Evolutionary conservation across 2,888 invertebrate species (phyloP).

Genomic region (Selenia dentaria): DNA sequence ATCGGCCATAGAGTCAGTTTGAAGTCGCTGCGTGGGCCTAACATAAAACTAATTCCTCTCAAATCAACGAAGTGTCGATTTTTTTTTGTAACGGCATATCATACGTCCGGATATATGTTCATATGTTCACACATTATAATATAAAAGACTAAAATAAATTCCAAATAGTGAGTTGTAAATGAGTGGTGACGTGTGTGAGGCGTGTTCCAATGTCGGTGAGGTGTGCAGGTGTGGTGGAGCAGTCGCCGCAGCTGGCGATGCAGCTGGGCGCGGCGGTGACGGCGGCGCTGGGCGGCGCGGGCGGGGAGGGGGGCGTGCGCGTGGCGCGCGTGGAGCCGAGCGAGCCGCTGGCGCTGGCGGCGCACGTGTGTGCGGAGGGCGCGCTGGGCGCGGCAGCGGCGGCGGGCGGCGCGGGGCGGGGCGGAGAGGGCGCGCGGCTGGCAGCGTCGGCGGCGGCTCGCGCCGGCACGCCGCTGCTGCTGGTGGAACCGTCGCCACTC

Average conservation of each 20-base stretch:
- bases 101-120: no score
- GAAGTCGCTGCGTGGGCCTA: no score
- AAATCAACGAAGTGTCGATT: no score
- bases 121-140: no score
- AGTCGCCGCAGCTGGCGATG: constrained; percentile 40
- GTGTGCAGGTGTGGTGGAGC: constrained; percentile 55
- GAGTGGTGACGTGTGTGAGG: no score
- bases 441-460: constrained; percentile 59
- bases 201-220: no score
- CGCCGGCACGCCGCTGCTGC: constrained; percentile 56
- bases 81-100: no score
- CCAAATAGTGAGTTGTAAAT: no score
- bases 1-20: no score
- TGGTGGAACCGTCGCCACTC: constrained; percentile 45
- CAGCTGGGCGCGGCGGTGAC: constrained; percentile 46
- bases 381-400: constrained; percentile 22
- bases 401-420: constrained; percentile 42
- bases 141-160: no score
- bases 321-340: constrained; percentile 36
- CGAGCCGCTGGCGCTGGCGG: constrained; percentile 41
- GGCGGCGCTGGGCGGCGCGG: constrained; percentile 37
- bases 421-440: constrained; percentile 57
- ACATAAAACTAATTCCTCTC: no score
- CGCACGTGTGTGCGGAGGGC: constrained; percentile 34
- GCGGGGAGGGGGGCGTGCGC: constrained; percentile 19